These are phyloP conservation scores for Diadromus collaris DNA, from an alignment of 2,888 invertebrate genomes.

Conservation along the genomic window DNA sequence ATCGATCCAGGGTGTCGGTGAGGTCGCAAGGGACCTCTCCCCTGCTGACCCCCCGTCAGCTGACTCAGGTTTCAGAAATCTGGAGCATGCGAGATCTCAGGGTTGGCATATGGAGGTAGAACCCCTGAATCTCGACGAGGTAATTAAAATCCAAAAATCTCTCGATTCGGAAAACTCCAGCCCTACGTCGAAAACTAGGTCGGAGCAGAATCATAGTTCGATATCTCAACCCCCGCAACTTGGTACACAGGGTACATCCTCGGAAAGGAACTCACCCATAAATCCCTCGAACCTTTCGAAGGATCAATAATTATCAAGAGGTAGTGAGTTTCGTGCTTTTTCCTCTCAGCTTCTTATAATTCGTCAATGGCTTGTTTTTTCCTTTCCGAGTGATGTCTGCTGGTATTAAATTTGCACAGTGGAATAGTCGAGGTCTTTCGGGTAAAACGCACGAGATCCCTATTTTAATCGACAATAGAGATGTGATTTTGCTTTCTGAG, in stretches of 20 bases:
- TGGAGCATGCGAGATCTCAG: neutral
- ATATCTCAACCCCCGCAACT: too few relatives aligned
- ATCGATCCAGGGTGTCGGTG: too few relatives aligned
- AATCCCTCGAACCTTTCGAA: neutral
- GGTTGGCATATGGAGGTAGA: neutral
- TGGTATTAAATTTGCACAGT: slow-evolving; percentile 6
- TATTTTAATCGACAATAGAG: neutral
- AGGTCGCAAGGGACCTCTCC: too few relatives aligned
- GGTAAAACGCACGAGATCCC: slow-evolving; percentile 28
- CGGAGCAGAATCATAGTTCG: too few relatives aligned
- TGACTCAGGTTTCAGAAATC: too few relatives aligned
- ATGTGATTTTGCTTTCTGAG: slow-evolving; percentile 29
- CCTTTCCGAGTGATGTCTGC: neutral
- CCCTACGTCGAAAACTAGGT: too few relatives aligned
- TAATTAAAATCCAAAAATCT: too few relatives aligned
- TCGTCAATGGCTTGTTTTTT: neutral
- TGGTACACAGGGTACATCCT: neutral
- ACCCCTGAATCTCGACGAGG: neutral
- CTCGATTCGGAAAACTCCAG: too few relatives aligned
- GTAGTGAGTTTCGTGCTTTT: neutral
- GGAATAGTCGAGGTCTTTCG: slow-evolving; percentile 33
- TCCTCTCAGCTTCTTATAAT: neutral
- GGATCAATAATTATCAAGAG: neutral
- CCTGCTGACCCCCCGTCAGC: neutral
- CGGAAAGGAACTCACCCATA: neutral